Evolutionary conservation across 23 tunicate species (phyloP).

Genomic region (Styela plicata): DNA sequence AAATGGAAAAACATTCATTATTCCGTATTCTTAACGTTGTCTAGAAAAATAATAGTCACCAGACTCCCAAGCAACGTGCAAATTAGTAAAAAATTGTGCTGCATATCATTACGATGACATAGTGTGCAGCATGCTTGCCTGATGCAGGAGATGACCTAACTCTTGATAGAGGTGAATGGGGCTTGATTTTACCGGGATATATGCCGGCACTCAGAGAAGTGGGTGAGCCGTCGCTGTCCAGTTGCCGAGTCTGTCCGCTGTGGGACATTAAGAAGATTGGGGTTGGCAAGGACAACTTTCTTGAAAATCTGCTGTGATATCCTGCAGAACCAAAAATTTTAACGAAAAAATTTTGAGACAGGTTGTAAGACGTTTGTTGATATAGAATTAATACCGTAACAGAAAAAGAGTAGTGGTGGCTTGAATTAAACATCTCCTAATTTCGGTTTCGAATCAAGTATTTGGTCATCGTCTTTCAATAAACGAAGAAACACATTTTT

Average conservation of each 20-base stretch:
- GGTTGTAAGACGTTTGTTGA: too few species aligned
- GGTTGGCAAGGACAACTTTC: constrained; percentile 26
- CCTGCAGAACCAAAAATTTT: background rate
- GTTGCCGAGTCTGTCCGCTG: background rate
- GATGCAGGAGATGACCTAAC: constrained; percentile 30
- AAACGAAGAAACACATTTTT: too few species aligned
- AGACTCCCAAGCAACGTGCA: background rate
- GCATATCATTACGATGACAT: background rate
- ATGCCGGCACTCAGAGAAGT: constrained; percentile 11
- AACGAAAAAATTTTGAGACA: too few species aligned
- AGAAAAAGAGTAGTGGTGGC: too few species aligned
- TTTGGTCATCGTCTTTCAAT: too few species aligned
- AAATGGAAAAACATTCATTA: too few species aligned
- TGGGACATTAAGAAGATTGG: constrained; percentile 4
- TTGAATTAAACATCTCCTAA: too few species aligned
- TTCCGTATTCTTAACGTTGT: too few species aligned
- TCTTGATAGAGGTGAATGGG: constrained; percentile 22
- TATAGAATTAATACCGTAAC: too few species aligned
- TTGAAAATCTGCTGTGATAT: constrained; percentile 6
- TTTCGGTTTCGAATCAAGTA: too few species aligned
- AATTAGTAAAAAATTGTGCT: background rate
- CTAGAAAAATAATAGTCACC: too few species aligned
- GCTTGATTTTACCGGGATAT: constrained; percentile 15
- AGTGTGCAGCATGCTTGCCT: constrained; percentile 37
- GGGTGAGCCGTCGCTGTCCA: constrained; percentile 14